Evolutionary conservation across 2,797 vertebrate species (phyloP), one percentile per base, ranked within the genome.

Genomic region (Leuciscus waleckii): DNA sequence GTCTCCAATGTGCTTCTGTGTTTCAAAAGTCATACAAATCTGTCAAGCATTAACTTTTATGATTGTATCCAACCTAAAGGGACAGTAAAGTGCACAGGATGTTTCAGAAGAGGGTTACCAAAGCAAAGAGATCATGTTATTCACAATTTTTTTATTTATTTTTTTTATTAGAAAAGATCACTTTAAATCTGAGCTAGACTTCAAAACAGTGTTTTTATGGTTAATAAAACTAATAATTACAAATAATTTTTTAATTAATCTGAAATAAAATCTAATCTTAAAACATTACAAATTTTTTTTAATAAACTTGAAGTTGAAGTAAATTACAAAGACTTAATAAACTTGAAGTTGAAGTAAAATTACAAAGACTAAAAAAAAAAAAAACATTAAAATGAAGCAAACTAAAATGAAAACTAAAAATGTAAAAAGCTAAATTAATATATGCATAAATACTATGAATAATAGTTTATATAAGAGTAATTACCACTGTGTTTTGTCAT

Each of bases 21-120:
- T 61, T 84, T 46, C 37, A 68, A 26, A 67, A 58, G 46, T 56
- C 75, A 79, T 79, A 61, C 51, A 84, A 84, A 46, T 46, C 35
- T 77, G 23, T 84, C 73, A 19, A 21, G 16, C 37, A n/a, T 84
- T 84, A 39, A 10, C 3, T 46, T 84, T 82, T 71, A 82, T 56
- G 69, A 26, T 29, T 56, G 56, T 13, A 70, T 70, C 49, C 21
- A 14, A 14, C 41, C 4, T 35, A 49, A 67, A 32, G 43, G 4
- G 19, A 29, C 43, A 23, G 43, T 67, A 65, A 65, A 75, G 61
- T 21, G 29, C 70, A 76, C 5, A 1, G 23, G 21, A 13, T 41
- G 73, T 68, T 43, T 70, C n/a, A 19, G 49, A 54, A 56, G 80
- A 71, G 13, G 17, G 29, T 79, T 14, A 43, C 58, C 16, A 41